phyloP scores from a whole-genome alignment of 2,888 invertebrate species.

The Mylabris sibirica region DNA sequence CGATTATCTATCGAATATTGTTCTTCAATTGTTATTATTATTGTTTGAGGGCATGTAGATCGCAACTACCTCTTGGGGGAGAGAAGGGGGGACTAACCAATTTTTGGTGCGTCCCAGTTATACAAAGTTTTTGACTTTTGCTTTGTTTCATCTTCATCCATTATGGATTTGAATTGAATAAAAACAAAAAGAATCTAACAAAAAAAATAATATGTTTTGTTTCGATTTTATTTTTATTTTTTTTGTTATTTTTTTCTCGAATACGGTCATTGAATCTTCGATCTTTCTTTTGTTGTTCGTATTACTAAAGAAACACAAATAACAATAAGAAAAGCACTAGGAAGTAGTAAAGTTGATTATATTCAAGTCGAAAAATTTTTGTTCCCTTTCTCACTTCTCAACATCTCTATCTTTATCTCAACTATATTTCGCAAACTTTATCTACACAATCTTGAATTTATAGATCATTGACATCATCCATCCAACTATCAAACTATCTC shows the following conservation, averaged over 20 bases:
- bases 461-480: neutral
- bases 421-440: neutral
- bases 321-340: conserved; percentile 3
- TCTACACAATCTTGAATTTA: neutral
- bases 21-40: too few relatives aligned
- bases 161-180: too few relatives aligned
- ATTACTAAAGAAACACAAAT: neutral
- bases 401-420: neutral
- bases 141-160: too few relatives aligned
- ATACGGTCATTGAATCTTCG: neutral
- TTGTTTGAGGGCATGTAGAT: too few relatives aligned
- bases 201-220: too few relatives aligned
- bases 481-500: neutral
- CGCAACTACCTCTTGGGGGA: too few relatives aligned
- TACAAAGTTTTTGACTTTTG: too few relatives aligned
- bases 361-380: neutral
- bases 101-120: too few relatives aligned
- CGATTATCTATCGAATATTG: too few relatives aligned
- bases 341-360: neutral
- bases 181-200: too few relatives aligned
- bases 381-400: neutral
- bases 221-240: neutral
- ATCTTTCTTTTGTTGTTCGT: neutral
- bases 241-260: neutral
- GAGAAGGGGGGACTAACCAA: too few relatives aligned